Evolutionary conservation across 1,140 invertebrate species (phyloP), one percentile per base, ranked within the genome.

Genomic region (Temnothorax curvispinosus): DNA sequence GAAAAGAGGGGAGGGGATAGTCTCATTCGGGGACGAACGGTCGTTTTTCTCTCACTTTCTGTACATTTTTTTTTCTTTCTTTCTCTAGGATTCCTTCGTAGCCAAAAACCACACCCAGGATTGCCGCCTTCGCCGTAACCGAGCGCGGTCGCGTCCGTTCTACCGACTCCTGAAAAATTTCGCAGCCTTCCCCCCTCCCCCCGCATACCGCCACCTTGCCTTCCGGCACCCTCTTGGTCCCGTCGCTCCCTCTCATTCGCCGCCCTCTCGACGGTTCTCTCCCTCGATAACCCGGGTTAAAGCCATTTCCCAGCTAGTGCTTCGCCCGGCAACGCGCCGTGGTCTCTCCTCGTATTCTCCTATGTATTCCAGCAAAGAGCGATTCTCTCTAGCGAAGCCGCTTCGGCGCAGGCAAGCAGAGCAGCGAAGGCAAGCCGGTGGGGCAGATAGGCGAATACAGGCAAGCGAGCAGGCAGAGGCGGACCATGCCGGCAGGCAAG

Each of bases 261-360:
- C 74, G 56, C 21, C 65, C 35, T 65, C 60, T 62, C 86, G 84
- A 47, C 60, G 86, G 27, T 58, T 64, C 71, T 86, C 85, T 89
- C 80, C 86, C 80, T 90, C 89, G 88, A 90, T 90, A 90, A 90
- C 89, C 89, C 77, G 77, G 89, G 89, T 91, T 91, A 90, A 91
- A 91, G 89, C 89, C 87, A 91, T 91, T 91, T 91, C 89, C 89
- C 89, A 84, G 89, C 81, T 90, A 90, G 86, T 65, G 88, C 89
- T 89, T 90, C 38, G 88, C 86, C 88, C 87, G 44, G 74, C 75
- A 67, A 74, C 82, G 60, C 58, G 58, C 27, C 88, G 78, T 85
- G 85, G 88, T 90, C 89, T 87, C 87, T 86, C 76, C 81, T 82
- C 86, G 64, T 88, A 80, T 87, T 75, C 86, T 60, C 35, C 54